Evolutionary conservation across 1,140 invertebrate genomes (phyloP), one percentile per base, ranked within the genome.

Genomic region (Mizuhopecten yessoensis): DNA sequence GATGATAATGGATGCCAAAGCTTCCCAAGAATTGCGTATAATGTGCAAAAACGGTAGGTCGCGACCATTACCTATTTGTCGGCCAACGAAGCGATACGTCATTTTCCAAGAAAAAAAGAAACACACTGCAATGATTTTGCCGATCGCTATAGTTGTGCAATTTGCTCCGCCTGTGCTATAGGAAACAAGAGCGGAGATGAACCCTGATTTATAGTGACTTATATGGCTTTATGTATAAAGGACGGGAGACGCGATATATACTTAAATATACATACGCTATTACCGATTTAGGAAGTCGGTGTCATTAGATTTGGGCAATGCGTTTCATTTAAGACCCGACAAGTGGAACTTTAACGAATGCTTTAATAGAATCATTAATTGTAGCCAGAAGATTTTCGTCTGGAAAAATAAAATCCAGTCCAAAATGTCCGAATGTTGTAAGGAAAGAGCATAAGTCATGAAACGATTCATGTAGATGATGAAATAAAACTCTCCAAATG

Each of bases 41-140:
- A 75, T 75, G 57, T 17, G 11, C 57, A 75, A 75, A 75, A 75
- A 75, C 23, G 23, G 57, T 75, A 75, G 23, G 17, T 75, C n/a
- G 23, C 57, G n/a, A 75, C 57, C 57, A 17, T 75, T 75, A 75
- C 57, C 57, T 75, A 75, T 75, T 75, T 75, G 57, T 75, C 57
- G 57, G 57, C 57, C 57, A 75, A n/a, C 57, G 57, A 75, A 29
- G 57, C 57, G 57, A 75, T 75, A 75, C 57, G 57, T 75, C 57
- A 75, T 75, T 75, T 75, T 75, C 57, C 57, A 29, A 75, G 57
- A 75, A 75, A 75, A 75, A 75, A 75, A 75, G 36, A n/a, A 49
- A 1, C 57, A 75, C 57, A 75, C n/a, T 75, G 57, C 57, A 75
- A 75, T 75, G 57, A 29, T 29, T 75, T 75, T 5, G 0, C 57